phyloP scores from a whole-genome alignment of 2,888 invertebrate genomes.

The Oithona nana region DNA sequence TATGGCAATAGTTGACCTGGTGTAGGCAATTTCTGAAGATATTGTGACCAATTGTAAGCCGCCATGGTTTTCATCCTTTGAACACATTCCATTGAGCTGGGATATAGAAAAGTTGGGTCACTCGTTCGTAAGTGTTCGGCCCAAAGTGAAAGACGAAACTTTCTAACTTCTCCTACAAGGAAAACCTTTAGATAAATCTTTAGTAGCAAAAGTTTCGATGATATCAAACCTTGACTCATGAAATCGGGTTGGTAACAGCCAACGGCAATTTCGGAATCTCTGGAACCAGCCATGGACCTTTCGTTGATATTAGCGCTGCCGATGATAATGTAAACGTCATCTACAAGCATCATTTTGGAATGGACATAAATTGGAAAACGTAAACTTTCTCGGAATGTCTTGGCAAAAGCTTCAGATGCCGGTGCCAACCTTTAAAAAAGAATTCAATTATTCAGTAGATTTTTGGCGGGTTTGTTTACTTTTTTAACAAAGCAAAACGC shows the following conservation, averaged over 20 bases:
- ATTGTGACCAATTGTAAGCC: slow-evolving; percentile 3
- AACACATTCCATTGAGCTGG: slow-evolving; percentile 7
- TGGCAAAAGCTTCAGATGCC: slow-evolving; percentile 1
- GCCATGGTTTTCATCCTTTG: slow-evolving; percentile 1
- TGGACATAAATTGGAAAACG: slow-evolving; percentile 15
- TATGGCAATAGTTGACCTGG: slow-evolving; percentile 6
- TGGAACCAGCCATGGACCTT: slow-evolving; percentile 20
- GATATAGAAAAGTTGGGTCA: not conserved
- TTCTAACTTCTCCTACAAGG: slow-evolving; percentile 19
- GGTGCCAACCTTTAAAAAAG: not conserved
- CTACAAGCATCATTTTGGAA: slow-evolving; percentile 21
- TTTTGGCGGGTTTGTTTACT: no score
- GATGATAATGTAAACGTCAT: slow-evolving; percentile 21
- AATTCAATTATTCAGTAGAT: not conserved
- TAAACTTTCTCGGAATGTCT: not conserved
- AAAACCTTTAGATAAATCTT: no score
- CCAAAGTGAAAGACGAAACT: slow-evolving; percentile 20
- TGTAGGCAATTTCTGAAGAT: not conserved
- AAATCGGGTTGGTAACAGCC: slow-evolving; percentile 20
- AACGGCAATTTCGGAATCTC: slow-evolving; percentile 21
- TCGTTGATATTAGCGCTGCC: slow-evolving; percentile 22
- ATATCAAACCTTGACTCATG: not conserved
- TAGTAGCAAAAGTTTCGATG: no score
- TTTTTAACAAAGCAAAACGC: no score
- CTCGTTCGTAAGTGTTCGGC: slow-evolving; percentile 18